phyloP scores from a whole-genome alignment of 2,888 invertebrate genomes.

The Hydroisotoma schaefferi region DNA sequence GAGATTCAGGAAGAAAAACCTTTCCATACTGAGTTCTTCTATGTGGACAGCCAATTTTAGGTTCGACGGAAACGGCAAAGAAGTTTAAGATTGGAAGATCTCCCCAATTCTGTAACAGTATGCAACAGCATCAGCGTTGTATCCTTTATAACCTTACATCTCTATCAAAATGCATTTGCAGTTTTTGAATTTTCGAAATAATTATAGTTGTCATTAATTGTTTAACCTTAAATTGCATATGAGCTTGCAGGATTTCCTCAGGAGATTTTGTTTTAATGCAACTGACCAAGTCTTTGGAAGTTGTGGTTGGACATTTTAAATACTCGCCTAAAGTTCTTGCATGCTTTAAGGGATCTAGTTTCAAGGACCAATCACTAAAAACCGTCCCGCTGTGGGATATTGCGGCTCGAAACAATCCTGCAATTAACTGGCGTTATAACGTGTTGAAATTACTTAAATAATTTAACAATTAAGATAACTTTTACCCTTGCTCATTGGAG shows the following conservation, averaged over 20 bases:
- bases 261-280: slow-evolving; percentile 22
- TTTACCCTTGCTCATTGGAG: slow-evolving; percentile 21
- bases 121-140: too few relatives aligned
- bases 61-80: slow-evolving; percentile 18
- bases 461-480: not conserved
- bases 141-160: too few relatives aligned
- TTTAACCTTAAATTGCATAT: slow-evolving; percentile 6
- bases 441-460: not conserved
- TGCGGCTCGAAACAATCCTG: slow-evolving; percentile 17
- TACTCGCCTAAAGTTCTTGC: slow-evolving; percentile 11
- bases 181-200: too few relatives aligned
- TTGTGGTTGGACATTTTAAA: slow-evolving; percentile 14
- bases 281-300: not conserved
- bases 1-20: slow-evolving; percentile 13
- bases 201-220: too few relatives aligned
- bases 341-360: slow-evolving; percentile 6
- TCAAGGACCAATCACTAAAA: slow-evolving; percentile 12
- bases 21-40: too few relatives aligned
- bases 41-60: too few relatives aligned
- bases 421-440: too few relatives aligned
- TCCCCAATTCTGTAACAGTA: too few relatives aligned
- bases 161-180: too few relatives aligned
- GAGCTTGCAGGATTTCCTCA: slow-evolving; percentile 14
- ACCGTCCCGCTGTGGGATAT: slow-evolving; percentile 22
- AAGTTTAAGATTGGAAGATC: too few relatives aligned